Evolutionary conservation across 2,113 vertebrate species (phyloP), one percentile per base, ranked within the genome.

Genomic region (Campylomormyrus tamandua): DNA sequence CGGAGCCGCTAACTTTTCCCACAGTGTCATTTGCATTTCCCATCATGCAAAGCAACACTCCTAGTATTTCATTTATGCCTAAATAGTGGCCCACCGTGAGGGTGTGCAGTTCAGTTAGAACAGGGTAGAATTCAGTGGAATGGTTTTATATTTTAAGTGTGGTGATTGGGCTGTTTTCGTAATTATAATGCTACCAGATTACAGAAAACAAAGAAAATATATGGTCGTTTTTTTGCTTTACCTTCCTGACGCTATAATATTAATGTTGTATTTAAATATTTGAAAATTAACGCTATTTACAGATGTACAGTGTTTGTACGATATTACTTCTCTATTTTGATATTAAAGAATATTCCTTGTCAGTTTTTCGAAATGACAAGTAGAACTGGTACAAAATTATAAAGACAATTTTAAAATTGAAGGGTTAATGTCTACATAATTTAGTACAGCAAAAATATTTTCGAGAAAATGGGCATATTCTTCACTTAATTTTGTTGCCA

Each of bases 401-500:
- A 87, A 91, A 90, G 80, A 91, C 88, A 92, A 84, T 90, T 87
- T 91, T 49, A 31, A 89, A 92, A 80, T 90, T 58, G 10, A 90
- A 90, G 11, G 66, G 10, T 27, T 46, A 90, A 77, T 52, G 90
- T 87, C 24, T 53, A 77, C 89, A 89, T 94, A 94, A 94, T 94
- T 94, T 93, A 92, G 90, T 89, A 53, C 35, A 90, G 91, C 21
- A 92, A 93, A 53, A 91, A 90, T 94, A 93, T 95, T 95, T 95
- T 95, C 93, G 91, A 93, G 91, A 87, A 93, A 90, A 91, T 91
- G 90, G 89, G 56, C 24, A 90, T 90, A 93, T 91, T 91, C 87
- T 87, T 90, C 88, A 92, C 35, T 93, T 90, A 92, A 92, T 91
- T 94, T 93, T 94, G 95, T 95, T 95, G 91, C 92, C 93, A 93